Evolutionary conservation across 2,113 vertebrate genomes (phyloP).

Genomic region (Butorides virescens): DNA sequence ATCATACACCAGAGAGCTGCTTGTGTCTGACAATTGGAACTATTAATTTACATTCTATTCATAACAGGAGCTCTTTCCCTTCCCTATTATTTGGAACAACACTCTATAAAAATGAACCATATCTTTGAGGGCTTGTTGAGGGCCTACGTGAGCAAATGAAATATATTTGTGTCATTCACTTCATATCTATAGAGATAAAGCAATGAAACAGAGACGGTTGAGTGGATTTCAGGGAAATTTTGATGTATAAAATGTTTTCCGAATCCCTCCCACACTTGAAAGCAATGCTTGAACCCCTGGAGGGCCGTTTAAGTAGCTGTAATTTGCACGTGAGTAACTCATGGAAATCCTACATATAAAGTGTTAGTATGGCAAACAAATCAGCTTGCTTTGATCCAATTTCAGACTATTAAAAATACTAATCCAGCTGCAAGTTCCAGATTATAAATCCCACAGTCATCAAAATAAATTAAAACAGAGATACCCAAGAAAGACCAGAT

Average conservation of each 20-base stretch:
- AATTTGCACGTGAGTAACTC: conserved; percentile 2
- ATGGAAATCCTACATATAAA: neutral
- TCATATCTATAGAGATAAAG: neutral
- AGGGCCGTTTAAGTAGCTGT: neutral
- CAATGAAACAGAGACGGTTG: neutral
- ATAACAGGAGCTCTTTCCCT: neutral
- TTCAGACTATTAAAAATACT: neutral
- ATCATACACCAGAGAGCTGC: neutral
- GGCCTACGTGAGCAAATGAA: neutral
- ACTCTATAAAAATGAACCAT: neutral
- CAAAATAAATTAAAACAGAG: neutral
- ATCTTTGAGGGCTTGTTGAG: neutral
- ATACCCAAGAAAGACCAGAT: neutral
- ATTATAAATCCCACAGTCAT: neutral
- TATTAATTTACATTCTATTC: neutral
- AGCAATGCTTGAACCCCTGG: neutral
- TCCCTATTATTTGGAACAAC: neutral
- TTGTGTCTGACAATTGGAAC: neutral
- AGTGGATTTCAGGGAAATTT: neutral
- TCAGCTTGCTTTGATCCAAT: neutral
- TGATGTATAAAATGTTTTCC: neutral
- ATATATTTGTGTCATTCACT: neutral
- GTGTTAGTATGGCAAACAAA: neutral
- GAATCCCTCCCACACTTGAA: neutral
- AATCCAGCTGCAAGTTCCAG: neutral